A percentile compares a stretch with the other conserved stretches of the same genome.
Conservation (phyloP, 2,888 invertebrate species). For the Orthosia gracilis region DNA sequence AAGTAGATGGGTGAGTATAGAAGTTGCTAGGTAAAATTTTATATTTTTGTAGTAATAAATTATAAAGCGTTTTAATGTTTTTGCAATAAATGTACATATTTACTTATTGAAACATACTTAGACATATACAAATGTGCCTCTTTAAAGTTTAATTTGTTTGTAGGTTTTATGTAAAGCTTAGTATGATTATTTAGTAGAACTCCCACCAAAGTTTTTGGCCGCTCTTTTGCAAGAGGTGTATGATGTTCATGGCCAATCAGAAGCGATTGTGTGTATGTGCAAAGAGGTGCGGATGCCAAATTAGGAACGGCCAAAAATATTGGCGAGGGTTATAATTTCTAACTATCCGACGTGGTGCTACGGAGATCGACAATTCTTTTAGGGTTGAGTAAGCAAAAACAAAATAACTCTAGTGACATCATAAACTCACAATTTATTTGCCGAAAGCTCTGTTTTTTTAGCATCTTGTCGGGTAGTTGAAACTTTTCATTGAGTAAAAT, state of each 20-base stretch:
- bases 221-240: slow-evolving; percentile 1
- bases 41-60: slow-evolving; percentile 66
- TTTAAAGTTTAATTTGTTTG: slow-evolving; percentile 37
- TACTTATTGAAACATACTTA: slow-evolving; percentile 59
- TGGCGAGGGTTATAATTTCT: slow-evolving; percentile 25
- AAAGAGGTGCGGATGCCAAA: neutral
- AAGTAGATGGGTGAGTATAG: slow-evolving; percentile 16
- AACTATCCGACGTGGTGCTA: slow-evolving; percentile 25
- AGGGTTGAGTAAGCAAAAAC: neutral
- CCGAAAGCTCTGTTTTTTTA: slow-evolving; percentile 11
- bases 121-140: slow-evolving; percentile 45
- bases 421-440: neutral
- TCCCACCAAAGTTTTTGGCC: slow-evolving; percentile 18
- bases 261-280: no score
- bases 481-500: slow-evolving; percentile 54
- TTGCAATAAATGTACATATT: slow-evolving; percentile 67
- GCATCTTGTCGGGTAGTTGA: slow-evolving; percentile 30
- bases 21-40: slow-evolving; percentile 53
- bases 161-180: slow-evolving; percentile 48
- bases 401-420: neutral
- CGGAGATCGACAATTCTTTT: slow-evolving; percentile 13
- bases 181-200: slow-evolving; percentile 41
- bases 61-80: slow-evolving; percentile 52
- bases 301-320: neutral
- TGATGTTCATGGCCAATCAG: neutral